Evolutionary conservation across 2,797 vertebrate species (phyloP), one percentile per base, ranked within the genome.

Genomic region (Hozukius guyotensis): DNA sequence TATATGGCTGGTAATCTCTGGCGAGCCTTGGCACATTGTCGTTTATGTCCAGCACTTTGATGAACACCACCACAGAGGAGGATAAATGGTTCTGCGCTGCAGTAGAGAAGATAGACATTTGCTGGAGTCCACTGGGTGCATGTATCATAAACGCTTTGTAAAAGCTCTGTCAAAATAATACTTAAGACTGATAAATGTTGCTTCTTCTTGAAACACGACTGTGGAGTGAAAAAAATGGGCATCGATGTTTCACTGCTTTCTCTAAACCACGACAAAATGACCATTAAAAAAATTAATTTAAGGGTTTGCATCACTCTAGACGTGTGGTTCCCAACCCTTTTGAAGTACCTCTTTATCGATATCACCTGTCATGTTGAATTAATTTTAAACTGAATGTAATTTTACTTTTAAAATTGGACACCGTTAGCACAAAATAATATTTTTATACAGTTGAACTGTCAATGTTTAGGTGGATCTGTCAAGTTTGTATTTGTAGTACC

Each of bases 41-140:
- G 83, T 99, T 99, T 84, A 98, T 91, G 89, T 99, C 95, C 10
- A 98, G 95, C 89, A 99, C 96, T 88, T 95, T 95, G 66, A 99
- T 94, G 91, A 96, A 96, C 57, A 98, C 96, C 71, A 91, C 92
- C 61, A 93, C 95, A n/a, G 96, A 92, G 78, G 97, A 96, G 85
- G 92, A 95, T 86, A 97, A 96, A 92, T 95, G 93, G 71, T 90
- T 91, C 77, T 96, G 96, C 55, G 89, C 99, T 99, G 90, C 78
- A 78, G 89, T 56, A 73, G 90, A 57, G 83, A 84, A 91, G 86
- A 91, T 20, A 92, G 89, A 94, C 89, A 80, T 91, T 92, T 82
- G 81, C 81, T 65, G 83, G 76, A 88, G 82, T 89, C 87, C 88
- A 81, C 72, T 71, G 88, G 86, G 90, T 83, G 81, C 85, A 87